Evolutionary conservation across 2,113 vertebrate species (phyloP), one percentile per base, ranked within the genome.

Genomic region (Nannobrachium achirus): DNA sequence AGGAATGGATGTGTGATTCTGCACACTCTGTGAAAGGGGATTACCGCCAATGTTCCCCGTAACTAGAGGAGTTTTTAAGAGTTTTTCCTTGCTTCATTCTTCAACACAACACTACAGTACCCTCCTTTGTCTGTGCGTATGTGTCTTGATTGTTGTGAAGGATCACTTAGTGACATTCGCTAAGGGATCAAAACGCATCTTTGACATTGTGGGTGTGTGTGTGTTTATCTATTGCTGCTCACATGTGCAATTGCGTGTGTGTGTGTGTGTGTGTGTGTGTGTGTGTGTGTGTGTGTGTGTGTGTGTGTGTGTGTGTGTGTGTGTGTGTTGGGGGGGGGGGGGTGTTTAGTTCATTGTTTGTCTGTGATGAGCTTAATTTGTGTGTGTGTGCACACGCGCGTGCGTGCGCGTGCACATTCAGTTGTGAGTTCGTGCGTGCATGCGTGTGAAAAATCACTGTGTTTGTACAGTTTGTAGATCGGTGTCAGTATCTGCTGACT

Each of bases 21-120:
- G 79, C 69, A 79, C 63, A 71, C 66, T 82, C 71, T 42, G 71
- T 72, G 25, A 25, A 39, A 50, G 46, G 71, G 60, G 73, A 81
- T 86, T 83, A 73, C 61, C 61, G 8, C 73, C 68, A 79, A 74
- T 82, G 75, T 69, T 55, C 16, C 66, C 25, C 73, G 73, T 38
- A 71, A 70, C 63, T 64, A 44, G 56, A 83, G 63, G 78, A 70
- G 55, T 77, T 76, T 77, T 76, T 19, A 49, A 75, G 58, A 39
- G 40, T 3, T 16, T 50, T 78, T 78, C 66, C 42, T 67, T 38
- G 14, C 18, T 46, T 46, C 19, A 25, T 38, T 39, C 42, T 8
- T 41, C 62, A 52, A 49, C 62, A 38, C 10, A 56, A 61, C 64
- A 25, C 65, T 66, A 57, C 68, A 42, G 15, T 73, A 78, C 62